Conservation (phyloP, 2,113 vertebrate genomes). For the Channa argus region DNA sequence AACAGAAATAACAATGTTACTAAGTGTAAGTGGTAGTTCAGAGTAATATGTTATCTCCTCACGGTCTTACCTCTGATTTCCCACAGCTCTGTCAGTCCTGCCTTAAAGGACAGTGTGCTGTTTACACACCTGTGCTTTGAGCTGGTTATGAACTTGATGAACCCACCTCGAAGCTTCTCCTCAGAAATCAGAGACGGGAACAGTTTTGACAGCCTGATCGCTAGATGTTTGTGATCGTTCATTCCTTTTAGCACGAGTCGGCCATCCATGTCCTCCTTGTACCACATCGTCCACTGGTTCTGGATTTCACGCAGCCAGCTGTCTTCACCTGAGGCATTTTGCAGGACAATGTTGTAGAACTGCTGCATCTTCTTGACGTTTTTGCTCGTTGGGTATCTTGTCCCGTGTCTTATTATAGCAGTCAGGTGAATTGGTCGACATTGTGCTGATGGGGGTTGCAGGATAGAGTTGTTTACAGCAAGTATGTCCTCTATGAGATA, state of each 20-base stretch:
- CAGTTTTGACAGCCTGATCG: constrained; percentile 85
- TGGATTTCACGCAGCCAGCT: constrained; percentile 75
- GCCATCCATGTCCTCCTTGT: constrained; percentile 91
- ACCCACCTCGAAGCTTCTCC: constrained; percentile 76
- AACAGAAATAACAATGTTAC: not conserved
- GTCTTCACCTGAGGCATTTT: constrained; percentile 19
- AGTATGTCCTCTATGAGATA: constrained; percentile 82
- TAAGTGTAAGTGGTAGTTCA: not conserved
- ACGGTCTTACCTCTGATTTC: constrained; percentile 51
- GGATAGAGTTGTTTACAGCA: constrained; percentile 76
- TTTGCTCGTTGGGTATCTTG: constrained; percentile 89
- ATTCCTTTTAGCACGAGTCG: constrained; percentile 82
- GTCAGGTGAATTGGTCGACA: constrained; percentile 87
- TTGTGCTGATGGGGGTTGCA: constrained; percentile 73
- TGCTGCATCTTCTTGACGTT: constrained; percentile 86
- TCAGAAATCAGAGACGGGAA: constrained; percentile 87
- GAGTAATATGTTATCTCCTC: not conserved
- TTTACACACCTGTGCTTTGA: constrained; percentile 94
- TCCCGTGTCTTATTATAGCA: constrained; percentile 91
- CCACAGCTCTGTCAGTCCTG: constrained; percentile 77
- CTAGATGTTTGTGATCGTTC: constrained; percentile 87
- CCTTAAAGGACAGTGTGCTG: constrained; percentile 88
- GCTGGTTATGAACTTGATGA: constrained; percentile 88
- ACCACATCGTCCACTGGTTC: constrained; percentile 88
- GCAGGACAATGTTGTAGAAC: constrained; percentile 79